Evolutionary conservation across 2,797 vertebrate species (phyloP).

Genomic region (Allobates femoralis): DNA sequence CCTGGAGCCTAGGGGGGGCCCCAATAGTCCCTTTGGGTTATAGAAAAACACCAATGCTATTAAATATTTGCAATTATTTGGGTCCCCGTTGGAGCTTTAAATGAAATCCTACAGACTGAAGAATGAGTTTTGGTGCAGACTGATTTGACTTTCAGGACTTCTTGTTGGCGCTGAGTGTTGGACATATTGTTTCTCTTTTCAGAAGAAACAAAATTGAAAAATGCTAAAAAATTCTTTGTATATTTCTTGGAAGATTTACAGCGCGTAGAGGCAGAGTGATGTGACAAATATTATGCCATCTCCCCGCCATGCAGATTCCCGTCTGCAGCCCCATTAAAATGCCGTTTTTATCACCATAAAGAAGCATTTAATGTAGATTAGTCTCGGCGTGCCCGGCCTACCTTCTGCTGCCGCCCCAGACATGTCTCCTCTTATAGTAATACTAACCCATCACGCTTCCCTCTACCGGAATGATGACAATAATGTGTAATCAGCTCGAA

Average conservation of each 20-base stretch:
- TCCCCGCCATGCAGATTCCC: slow-evolving; percentile 8
- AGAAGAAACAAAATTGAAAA: background rate
- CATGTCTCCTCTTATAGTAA: slow-evolving; percentile 32
- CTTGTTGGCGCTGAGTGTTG: background rate
- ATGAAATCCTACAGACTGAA: too few relatives aligned
- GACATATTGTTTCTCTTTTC: background rate
- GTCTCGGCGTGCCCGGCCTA: slow-evolving; percentile 19
- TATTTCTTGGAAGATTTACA: slow-evolving; percentile 29
- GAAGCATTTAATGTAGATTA: slow-evolving; percentile 45
- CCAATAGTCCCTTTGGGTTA: too few relatives aligned
- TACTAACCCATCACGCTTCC: slow-evolving; percentile 29
- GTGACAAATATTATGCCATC: slow-evolving; percentile 28
- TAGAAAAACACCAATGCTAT: too few relatives aligned
- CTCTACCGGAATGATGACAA: background rate
- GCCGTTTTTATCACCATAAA: slow-evolving; percentile 34
- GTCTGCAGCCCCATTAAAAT: slow-evolving; percentile 36
- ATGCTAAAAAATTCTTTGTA: background rate
- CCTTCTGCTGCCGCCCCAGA: slow-evolving; percentile 33
- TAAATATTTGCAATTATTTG: too few relatives aligned
- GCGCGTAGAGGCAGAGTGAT: slow-evolving; percentile 11
- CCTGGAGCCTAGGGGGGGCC: too few relatives aligned
- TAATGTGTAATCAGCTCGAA: slow-evolving; percentile 36
- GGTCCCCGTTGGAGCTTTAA: too few relatives aligned
- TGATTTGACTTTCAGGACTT: background rate
- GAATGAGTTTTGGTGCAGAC: background rate